Evolutionary conservation across 2,888 invertebrate species (phyloP), one percentile per base, ranked within the genome.

Genomic region (Coelinius sp.): DNA sequence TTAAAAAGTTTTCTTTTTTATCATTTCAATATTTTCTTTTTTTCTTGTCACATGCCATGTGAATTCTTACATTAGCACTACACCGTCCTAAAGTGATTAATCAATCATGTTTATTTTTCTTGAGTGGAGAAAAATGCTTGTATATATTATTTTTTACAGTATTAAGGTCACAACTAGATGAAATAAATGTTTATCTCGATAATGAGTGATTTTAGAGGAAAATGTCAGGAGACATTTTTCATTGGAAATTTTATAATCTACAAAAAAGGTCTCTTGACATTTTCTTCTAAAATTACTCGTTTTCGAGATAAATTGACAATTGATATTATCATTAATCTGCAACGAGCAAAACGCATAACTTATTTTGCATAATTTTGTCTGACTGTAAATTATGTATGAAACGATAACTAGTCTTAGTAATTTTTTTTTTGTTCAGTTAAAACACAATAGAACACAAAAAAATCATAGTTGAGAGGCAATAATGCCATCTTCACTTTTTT

Each of bases 81-180:
- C 70, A 70, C 70, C 65, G 65, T 65, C 56, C 65, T 53, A 44
- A n/a, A 20, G 17, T 35, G 17, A 59, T 17, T 59, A 27, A 59
- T 59, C 31, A 59, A 59, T 35, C 49, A 46, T 25, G 44, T 52
- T 38, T 41, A 59, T 53, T 59, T 59, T 59, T 59, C 35, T 17
- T 17, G 72, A 73, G 24, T 67, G 72, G 71, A 75, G 8, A 74
- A 77, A 73, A 76, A 76, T 74, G 77, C 76, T 73, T 76, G 78
- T 83, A 78, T 82, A 80, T 82, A 82, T 83, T 59, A 59, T 59
- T 59, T 82, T 83, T 79, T 80, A 78, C 80, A 81, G 82, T 81
- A 82, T 82, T 82, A 82, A 74, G 59, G 12, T 35, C 20, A 35
- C 31, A 35, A 20, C 27, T 59, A 14, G 35, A 31, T n/a, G n/a